Conservation (phyloP, 1,140 invertebrate genomes). For the Neodiprion virginianus region DNA sequence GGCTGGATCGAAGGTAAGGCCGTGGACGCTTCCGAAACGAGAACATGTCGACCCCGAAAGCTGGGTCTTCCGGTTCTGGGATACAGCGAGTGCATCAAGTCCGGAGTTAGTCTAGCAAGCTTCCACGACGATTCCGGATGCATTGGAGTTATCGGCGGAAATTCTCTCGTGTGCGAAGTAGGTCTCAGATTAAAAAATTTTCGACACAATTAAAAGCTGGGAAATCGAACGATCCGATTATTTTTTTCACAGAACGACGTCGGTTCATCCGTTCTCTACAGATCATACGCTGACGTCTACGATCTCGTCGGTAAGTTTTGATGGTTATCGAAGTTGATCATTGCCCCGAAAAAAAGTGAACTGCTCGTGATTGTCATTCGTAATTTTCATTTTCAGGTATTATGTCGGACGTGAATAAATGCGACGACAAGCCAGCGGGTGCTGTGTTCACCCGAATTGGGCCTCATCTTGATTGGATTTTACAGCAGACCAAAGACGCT, state of each 20-base stretch:
- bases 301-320: constrained; percentile 57
- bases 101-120: constrained; percentile 41
- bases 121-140: constrained; percentile 63
- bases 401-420: constrained; percentile 58
- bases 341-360: not conserved
- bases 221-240: constrained; percentile 6
- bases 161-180: constrained; percentile 60
- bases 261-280: constrained; percentile 59
- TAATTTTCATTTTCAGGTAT: constrained; percentile 49
- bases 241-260: constrained; percentile 54
- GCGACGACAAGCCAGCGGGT: constrained; percentile 48
- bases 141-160: constrained; percentile 57
- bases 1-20: constrained; percentile 60
- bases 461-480: constrained; percentile 68
- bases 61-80: constrained; percentile 61
- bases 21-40: constrained; percentile 23
- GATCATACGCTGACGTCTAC: constrained; percentile 55
- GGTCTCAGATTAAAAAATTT: constrained; percentile 24
- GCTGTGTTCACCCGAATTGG: constrained; percentile 70
- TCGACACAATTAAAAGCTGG: constrained; percentile 11
- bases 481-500: constrained; percentile 63
- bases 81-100: constrained; percentile 52
- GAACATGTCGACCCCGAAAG: constrained; percentile 59
- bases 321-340: constrained; percentile 5
- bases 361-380: constrained; percentile 1